A percentile compares a stretch with the other conserved stretches of the same genome.
phyloP scores from a whole-genome alignment of 2,888 invertebrate species.

The Poecilobothrus nobilitatus region DNA sequence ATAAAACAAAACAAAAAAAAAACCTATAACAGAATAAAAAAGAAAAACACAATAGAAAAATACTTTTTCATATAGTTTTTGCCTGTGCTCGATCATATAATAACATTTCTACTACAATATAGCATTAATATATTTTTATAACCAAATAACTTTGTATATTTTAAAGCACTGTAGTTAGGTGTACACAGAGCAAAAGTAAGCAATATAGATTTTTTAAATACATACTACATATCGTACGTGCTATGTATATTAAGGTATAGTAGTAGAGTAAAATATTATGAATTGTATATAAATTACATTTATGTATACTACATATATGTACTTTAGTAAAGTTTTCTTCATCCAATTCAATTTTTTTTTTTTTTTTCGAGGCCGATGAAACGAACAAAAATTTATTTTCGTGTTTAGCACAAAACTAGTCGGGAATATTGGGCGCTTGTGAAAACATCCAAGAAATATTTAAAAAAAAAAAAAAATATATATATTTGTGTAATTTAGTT shows the following conservation, averaged over 20 bases:
- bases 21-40: too few relatives aligned
- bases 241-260: background rate
- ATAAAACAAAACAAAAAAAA: too few relatives aligned
- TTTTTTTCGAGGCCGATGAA: background rate
- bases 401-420: conserved; percentile 5
- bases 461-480: too few relatives aligned
- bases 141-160: too few relatives aligned
- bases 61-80: too few relatives aligned
- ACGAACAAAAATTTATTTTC: conserved; percentile 6
- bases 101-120: too few relatives aligned
- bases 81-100: too few relatives aligned
- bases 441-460: background rate
- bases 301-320: too few relatives aligned
- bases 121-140: too few relatives aligned
- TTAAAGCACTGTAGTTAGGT: background rate
- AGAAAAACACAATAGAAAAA: too few relatives aligned
- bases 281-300: too few relatives aligned
- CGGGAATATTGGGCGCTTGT: conserved; percentile 6
- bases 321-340: background rate
- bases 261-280: background rate
- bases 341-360: background rate
- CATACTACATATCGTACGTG: background rate
- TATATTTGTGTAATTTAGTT: too few relatives aligned
- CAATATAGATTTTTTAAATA: background rate
- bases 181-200: background rate